Conservation (phyloP, 1,140 invertebrate species). For the Coelopa frigida region DNA sequence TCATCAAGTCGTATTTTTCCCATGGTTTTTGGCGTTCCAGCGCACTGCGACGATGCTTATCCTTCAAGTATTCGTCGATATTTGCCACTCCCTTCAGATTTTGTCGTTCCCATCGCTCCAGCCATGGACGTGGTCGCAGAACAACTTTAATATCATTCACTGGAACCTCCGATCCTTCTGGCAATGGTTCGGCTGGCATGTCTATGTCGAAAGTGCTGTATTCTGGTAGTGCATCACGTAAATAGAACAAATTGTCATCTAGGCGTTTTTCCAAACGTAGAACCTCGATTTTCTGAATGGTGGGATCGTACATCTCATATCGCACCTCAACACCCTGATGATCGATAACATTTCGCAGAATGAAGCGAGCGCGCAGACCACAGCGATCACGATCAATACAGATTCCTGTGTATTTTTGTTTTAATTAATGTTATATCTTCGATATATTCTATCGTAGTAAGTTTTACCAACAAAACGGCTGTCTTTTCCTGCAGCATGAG, state of each 20-base stretch:
- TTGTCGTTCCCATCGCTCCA: constrained; percentile 73
- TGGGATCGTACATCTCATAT: constrained; percentile 93
- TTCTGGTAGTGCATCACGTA: constrained; percentile 88
- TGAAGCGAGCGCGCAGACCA: constrained; percentile 78
- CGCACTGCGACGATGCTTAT: constrained; percentile 54
- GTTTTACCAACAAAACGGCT: constrained; percentile 74
- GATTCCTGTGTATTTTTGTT: constrained; percentile 58
- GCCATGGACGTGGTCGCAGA: constrained; percentile 81
- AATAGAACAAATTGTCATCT: constrained; percentile 83
- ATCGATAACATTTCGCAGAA: constrained; percentile 89
- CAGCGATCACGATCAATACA: constrained; percentile 78
- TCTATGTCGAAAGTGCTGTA: constrained; percentile 91
- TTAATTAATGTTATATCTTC: background rate
- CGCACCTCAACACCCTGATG: constrained; percentile 68
- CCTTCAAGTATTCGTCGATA: constrained; percentile 52
- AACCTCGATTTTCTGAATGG: constrained; percentile 83
- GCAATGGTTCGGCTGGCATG: constrained; percentile 75
- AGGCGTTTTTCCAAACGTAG: constrained; percentile 86
- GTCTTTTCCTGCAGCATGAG: constrained; percentile 74
- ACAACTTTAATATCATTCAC: constrained; percentile 81
- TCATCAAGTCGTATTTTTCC: constrained; percentile 93
- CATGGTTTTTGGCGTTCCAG: constrained; percentile 61
- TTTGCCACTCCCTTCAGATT: constrained; percentile 71
- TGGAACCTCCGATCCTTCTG: constrained; percentile 72
- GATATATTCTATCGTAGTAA: background rate